Conservation (phyloP, 2,888 invertebrate species). For the Thumatha senex region DNA sequence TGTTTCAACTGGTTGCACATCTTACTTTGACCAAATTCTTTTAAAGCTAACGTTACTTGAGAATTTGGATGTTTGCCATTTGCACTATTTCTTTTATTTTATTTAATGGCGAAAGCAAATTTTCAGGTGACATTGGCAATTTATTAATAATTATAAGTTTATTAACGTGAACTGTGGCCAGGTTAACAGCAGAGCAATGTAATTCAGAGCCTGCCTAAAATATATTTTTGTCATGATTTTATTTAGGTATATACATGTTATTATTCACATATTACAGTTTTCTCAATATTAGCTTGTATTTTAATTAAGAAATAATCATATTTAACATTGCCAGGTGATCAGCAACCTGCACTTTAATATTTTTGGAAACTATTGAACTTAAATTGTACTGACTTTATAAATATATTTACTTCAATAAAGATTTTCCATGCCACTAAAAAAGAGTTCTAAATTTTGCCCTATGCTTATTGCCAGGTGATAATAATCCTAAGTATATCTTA, state of each 20-base stretch:
- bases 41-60: constrained; percentile 70
- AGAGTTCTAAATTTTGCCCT: constrained; percentile 37
- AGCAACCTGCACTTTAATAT: constrained; percentile 85
- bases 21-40: constrained; percentile 78
- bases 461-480: constrained; percentile 9
- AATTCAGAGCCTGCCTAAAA: constrained; percentile 82
- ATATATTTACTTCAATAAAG: constrained; percentile 85
- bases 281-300: constrained; percentile 85
- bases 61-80: constrained; percentile 60
- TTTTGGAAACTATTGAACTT: constrained; percentile 85
- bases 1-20: constrained; percentile 74
- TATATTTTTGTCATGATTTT: constrained; percentile 84
- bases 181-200: constrained; percentile 81
- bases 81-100: constrained; percentile 56
- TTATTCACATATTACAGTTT: constrained; percentile 84
- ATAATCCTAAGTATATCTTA: neutral
- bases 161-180: constrained; percentile 80
- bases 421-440: constrained; percentile 82
- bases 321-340: constrained; percentile 85
- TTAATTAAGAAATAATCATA: constrained; percentile 85
- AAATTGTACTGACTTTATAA: constrained; percentile 85
- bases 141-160: constrained; percentile 76
- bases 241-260: constrained; percentile 84
- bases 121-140: constrained; percentile 71
- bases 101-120: constrained; percentile 57